phyloP scores from a whole-genome alignment of 2,797 vertebrate genomes.

The Gallinago solitaria region DNA sequence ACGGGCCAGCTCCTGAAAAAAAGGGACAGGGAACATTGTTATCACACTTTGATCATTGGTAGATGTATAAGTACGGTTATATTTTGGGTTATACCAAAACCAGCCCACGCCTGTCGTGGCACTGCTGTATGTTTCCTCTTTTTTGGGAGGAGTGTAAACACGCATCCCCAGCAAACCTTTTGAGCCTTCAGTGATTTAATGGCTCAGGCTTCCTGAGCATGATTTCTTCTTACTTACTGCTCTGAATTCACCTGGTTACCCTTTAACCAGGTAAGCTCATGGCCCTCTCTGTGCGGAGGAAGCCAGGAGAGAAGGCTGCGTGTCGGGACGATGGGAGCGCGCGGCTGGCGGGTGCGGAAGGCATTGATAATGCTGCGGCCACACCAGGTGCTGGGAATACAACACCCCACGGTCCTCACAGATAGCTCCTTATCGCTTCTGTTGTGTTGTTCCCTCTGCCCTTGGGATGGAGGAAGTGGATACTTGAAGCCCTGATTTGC shows the following conservation, averaged over 20 bases:
- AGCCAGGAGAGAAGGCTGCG: background rate
- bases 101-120: background rate
- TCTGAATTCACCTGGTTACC: background rate
- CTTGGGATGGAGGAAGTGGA: background rate
- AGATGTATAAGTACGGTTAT: background rate
- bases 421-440: background rate
- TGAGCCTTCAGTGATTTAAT: background rate
- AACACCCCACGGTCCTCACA: background rate
- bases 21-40: background rate
- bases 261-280: background rate
- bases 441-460: background rate
- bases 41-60: background rate
- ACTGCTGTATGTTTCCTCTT: background rate
- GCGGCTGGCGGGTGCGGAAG: rapidly evolving
- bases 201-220: background rate
- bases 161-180: background rate
- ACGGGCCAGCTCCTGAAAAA: background rate
- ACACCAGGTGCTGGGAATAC: background rate
- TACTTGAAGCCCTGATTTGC: background rate
- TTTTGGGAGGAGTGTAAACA: background rate
- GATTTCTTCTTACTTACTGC: background rate
- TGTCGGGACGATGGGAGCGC: background rate
- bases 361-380: rapidly evolving
- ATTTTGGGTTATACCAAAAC: background rate
- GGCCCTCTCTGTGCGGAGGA: rapidly evolving